Evolutionary conservation across 2,797 vertebrate species (phyloP).

Genomic region (Falco columbarius): DNA sequence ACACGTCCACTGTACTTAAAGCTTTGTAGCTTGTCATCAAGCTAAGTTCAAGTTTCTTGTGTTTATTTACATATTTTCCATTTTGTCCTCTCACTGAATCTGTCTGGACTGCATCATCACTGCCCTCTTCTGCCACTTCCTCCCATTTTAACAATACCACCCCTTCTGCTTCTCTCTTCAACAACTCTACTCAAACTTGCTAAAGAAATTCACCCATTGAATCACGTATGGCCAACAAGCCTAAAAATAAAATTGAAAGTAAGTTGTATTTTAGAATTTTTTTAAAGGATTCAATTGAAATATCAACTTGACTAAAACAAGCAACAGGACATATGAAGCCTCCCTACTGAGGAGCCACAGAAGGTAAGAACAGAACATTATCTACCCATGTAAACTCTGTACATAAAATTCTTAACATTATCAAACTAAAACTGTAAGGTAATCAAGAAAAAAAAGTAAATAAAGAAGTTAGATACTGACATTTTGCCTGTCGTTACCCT

Average conservation of each 20-base stretch:
- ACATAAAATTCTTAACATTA: slow-evolving; percentile 6
- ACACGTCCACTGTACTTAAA: not conserved
- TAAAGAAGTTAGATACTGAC: slow-evolving; percentile 98
- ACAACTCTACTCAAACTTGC: not conserved
- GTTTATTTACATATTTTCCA: not conserved
- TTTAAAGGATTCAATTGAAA: not conserved
- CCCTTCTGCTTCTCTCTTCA: not conserved
- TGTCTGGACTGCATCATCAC: not conserved
- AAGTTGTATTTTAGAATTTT: not conserved
- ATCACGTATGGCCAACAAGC: not conserved
- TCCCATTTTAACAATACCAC: not conserved
- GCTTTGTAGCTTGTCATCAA: not conserved
- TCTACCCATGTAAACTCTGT: not conserved
- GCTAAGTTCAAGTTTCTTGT: not conserved
- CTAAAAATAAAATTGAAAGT: not conserved
- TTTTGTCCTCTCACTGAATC: not conserved
- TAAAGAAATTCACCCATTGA: not conserved
- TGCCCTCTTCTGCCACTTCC: not conserved
- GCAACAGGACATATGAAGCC: not conserved
- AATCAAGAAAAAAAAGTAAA: slow-evolving; percentile 78
- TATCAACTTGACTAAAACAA: not conserved
- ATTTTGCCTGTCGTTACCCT: slow-evolving; percentile 99
- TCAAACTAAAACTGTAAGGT: slow-evolving; percentile 52
- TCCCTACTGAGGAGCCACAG: not conserved
- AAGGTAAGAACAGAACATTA: not conserved